phyloP scores from a whole-genome alignment of 2,888 invertebrate genomes.

The Stenotaenia linearis region DNA sequence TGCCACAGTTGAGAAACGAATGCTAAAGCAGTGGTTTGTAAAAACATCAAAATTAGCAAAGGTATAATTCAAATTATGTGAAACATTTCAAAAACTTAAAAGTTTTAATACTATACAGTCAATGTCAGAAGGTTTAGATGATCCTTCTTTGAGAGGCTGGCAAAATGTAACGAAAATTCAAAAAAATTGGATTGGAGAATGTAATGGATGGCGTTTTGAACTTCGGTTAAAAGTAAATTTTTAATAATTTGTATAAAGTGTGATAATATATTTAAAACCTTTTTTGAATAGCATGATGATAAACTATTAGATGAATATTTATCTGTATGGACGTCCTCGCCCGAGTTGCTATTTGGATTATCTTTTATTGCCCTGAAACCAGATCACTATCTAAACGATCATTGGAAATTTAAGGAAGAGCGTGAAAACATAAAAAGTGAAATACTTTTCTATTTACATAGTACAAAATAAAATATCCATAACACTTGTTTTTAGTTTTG shows the following conservation, averaged over 20 bases:
- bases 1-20: slow-evolving; percentile 64
- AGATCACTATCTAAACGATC: slow-evolving; percentile 51
- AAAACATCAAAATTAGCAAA: slow-evolving; percentile 48
- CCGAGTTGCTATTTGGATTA: slow-evolving; percentile 65
- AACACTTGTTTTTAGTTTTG: slow-evolving; percentile 30
- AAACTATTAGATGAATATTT: slow-evolving; percentile 44
- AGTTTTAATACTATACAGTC: slow-evolving; percentile 37
- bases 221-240: slow-evolving; percentile 54
- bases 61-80: background rate
- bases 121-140: slow-evolving; percentile 61
- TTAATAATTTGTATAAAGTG: background rate
- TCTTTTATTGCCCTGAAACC: slow-evolving; percentile 63
- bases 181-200: slow-evolving; percentile 83
- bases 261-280: background rate
- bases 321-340: slow-evolving; percentile 67
- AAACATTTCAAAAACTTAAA: background rate
- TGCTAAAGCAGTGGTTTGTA: slow-evolving; percentile 54
- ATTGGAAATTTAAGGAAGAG: background rate
- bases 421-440: background rate
- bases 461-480: too few relatives aligned
- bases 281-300: slow-evolving; percentile 35
- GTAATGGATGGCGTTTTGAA: slow-evolving; percentile 67
- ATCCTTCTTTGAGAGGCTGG: slow-evolving; percentile 64
- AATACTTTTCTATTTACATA: background rate
- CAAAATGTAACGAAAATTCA: slow-evolving; percentile 76